A percentile compares a stretch with the other conserved stretches of the same genome.
Evolutionary conservation across 2,888 invertebrate species (phyloP).

Genomic region (Mesoligia furuncula): DNA sequence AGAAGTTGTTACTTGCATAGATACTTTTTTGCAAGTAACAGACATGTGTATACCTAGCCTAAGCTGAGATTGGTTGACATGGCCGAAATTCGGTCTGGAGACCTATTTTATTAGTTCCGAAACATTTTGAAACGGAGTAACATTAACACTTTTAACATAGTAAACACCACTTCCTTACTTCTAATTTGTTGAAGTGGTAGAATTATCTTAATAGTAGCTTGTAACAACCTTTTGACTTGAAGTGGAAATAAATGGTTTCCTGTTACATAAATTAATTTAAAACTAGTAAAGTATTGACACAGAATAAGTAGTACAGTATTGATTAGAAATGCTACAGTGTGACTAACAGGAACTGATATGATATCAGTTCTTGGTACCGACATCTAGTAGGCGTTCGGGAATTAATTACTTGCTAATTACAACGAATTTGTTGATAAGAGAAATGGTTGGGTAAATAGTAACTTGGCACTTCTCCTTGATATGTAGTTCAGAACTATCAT

Average conservation of each 20-base stretch:
- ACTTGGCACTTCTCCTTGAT: neutral
- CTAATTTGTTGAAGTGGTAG: neutral
- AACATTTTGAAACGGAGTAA: neutral
- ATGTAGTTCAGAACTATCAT: neutral
- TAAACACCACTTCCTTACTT: neutral
- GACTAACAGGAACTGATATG: slow-evolving; percentile 60
- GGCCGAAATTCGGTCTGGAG: neutral
- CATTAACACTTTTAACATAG: neutral
- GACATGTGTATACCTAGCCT: too few relatives aligned
- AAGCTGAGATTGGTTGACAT: neutral
- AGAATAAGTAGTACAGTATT: neutral
- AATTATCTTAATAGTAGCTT: slow-evolving; percentile 15
- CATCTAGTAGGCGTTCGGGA: slow-evolving; percentile 24
- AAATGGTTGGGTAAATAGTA: neutral
- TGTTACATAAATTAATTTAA: slow-evolving; percentile 23
- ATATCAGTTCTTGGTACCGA: slow-evolving; percentile 49
- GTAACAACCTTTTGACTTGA: slow-evolving; percentile 6
- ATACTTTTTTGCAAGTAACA: too few relatives aligned
- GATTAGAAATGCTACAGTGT: slow-evolving; percentile 41
- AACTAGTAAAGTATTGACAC: neutral
- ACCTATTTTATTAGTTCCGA: neutral
- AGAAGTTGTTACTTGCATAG: too few relatives aligned
- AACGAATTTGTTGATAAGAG: slow-evolving; percentile 20
- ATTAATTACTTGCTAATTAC: slow-evolving; percentile 24
- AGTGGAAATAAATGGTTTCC: slow-evolving; percentile 24